Percentiles rank a stretch among this genome's conserved stretches.
phyloP scores from a whole-genome alignment of 2,888 invertebrate genomes.

The Myopa tessellatipennis region DNA sequence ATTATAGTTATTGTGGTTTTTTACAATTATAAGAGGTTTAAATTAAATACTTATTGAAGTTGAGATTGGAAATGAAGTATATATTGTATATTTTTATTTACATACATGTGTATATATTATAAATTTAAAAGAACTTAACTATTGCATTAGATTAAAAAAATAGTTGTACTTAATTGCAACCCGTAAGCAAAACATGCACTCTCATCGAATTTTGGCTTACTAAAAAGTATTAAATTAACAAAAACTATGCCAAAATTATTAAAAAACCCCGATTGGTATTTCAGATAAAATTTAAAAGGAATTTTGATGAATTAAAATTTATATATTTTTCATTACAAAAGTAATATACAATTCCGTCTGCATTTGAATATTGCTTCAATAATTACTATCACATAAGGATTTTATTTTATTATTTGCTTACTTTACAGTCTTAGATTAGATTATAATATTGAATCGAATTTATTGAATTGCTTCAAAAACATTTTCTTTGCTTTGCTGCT shows the following conservation, averaged over 20 bases:
- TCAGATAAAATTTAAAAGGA: no score
- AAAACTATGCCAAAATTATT: no score
- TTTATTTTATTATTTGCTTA: constrained; percentile 2
- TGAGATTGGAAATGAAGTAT: background rate
- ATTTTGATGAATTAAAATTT: background rate
- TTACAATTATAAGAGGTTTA: background rate
- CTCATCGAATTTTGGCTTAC: no score
- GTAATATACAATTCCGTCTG: background rate
- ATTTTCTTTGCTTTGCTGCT: background rate
- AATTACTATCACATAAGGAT: constrained; percentile 15
- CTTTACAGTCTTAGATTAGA: constrained; percentile 12
- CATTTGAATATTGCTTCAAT: background rate
- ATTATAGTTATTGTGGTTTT: background rate
- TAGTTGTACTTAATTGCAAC: no score
- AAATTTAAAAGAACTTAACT: no score
- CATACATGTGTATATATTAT: no score
- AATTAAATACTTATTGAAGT: background rate
- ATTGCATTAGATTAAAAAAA: no score
- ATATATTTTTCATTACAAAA: background rate
- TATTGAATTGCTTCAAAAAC: constrained; percentile 5
- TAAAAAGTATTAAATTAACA: no score
- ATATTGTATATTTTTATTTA: no score
- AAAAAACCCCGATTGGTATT: no score
- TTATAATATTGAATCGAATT: background rate
- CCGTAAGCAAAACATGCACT: no score